A percentile compares a stretch with the other conserved stretches of the same genome.
phyloP scores from a whole-genome alignment of 2,113 vertebrate species.

The Dryoscopus gambensis region DNA sequence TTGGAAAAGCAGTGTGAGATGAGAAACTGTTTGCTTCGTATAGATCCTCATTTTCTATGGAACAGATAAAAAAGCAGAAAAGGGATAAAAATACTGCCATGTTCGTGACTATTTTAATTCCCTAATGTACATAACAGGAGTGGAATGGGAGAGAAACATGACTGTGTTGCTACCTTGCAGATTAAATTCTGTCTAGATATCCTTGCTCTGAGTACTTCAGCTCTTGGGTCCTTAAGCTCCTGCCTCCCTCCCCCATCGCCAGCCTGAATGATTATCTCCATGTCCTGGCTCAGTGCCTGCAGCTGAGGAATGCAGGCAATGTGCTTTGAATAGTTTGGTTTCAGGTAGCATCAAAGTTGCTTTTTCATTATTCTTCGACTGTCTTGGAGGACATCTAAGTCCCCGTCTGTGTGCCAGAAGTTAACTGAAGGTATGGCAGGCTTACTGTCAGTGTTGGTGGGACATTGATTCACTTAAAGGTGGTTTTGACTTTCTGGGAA shows the following conservation, averaged over 20 bases:
- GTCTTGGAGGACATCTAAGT: constrained; percentile 45
- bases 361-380: constrained; percentile 45
- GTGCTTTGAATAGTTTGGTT: constrained; percentile 51
- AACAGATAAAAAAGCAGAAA: background rate
- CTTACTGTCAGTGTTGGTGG: background rate
- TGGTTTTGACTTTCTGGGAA: constrained; percentile 22
- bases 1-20: background rate
- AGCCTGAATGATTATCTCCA: constrained; percentile 26
- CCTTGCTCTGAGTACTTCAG: background rate
- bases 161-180: background rate
- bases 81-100: background rate
- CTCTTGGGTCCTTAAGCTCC: background rate
- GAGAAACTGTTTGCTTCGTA: background rate
- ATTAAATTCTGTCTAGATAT: constrained; percentile 4
- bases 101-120: background rate
- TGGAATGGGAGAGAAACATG: background rate
- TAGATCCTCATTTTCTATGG: background rate
- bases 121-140: background rate
- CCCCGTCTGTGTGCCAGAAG: constrained; percentile 4
- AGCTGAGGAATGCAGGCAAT: constrained; percentile 48
- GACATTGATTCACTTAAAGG: background rate
- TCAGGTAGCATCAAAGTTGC: constrained; percentile 64
- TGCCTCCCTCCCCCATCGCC: background rate
- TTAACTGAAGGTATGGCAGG: background rate
- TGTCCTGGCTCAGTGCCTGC: constrained; percentile 16